Base-by-base conservation (phyloP, 2,888 invertebrate genomes). In the Drosophila tripunctata region DNA sequence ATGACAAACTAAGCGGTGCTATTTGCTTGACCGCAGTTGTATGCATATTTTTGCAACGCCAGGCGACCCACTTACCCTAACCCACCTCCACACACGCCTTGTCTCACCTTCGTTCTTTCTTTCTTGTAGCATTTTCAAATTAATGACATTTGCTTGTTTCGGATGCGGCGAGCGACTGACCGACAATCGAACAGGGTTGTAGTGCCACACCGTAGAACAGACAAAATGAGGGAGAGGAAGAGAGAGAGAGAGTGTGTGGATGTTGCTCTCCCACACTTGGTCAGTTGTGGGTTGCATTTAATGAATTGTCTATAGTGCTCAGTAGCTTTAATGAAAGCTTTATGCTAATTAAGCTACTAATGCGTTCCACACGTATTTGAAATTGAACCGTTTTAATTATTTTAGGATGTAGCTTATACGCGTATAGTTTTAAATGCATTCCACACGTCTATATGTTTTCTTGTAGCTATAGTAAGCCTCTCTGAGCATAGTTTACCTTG, bases 91-190 rank as follows among this genome's bases (percentile, higher is more conserved):
- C n/a, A 17, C 47, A 35, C 14, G 4, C 38, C 30, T 30, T 21
- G 38, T 8, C 4, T 14, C 19, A 7, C 17, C 14, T 15, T 8
- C n/a, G 12, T 7, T 38, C 19, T 52, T 40, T 27, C 33, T 45
- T 35, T 30, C 30, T 45, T 36, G 48, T 21, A 36, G 60, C 71
- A 54, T 77, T n/a, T 77, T 67, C 64, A 69, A 64, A 67, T 69
- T 71, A 85, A 78, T 80, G 76, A 67, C 75, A 86, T 76, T 83
- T 80, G 69, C 63, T 69, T 67, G 60, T 54, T 45, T 38, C 30
- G 50, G 12, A 36, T 5, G 12, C 31, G 27, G 27, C 56, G 43
- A 24, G 47, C 63, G 22, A 51, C 51, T 66, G 73, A 65, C 62
- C 63, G 64, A 68, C 67, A 63, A 40, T 30, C 33, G 5, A 52